Evolutionary conservation across 2,797 vertebrate species (phyloP).

Genomic region (Agapornis canus): DNA sequence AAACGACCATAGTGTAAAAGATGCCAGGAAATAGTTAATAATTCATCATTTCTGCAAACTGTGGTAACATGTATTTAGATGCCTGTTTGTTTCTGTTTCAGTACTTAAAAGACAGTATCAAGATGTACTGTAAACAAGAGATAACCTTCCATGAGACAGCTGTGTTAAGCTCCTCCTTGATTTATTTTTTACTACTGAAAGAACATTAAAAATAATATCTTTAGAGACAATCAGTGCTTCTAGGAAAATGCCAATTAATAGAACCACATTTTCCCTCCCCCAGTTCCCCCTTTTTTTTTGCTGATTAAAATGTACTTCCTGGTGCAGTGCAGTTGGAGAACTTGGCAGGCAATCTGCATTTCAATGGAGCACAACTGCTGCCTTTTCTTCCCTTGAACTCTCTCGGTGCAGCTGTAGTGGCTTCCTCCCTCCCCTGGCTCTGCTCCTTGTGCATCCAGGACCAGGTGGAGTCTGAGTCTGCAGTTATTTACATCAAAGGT

Average conservation of each 20-base stretch:
- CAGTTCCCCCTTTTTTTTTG: accelerated
- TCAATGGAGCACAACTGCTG: conserved; percentile 42
- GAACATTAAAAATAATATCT: neutral
- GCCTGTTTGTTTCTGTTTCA: conserved; percentile 9
- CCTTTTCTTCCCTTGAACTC: conserved; percentile 39
- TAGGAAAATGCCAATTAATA: conserved; percentile 19
- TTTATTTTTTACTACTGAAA: neutral
- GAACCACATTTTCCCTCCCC: accelerated
- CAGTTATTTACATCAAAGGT: neutral
- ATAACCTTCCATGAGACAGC: neutral
- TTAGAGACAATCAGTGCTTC: neutral
- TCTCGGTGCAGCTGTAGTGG: conserved; percentile 49
- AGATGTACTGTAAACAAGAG: conserved; percentile 40
- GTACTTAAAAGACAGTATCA: neutral
- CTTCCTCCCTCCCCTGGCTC: conserved; percentile 48
- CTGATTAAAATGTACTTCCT: conserved; percentile 25
- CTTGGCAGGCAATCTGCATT: conserved; percentile 46
- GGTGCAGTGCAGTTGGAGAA: conserved; percentile 1
- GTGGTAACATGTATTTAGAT: neutral
- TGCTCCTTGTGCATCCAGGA: neutral
- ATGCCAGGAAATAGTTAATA: conserved; percentile 10
- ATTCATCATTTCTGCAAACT: neutral
- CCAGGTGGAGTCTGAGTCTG: conserved; percentile 31
- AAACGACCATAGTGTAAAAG: neutral
- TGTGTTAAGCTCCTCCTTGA: neutral